Evolutionary conservation across 2,888 invertebrate species (phyloP), one percentile per base, ranked within the genome.

Genomic region (Tetrapedia diversipes): DNA sequence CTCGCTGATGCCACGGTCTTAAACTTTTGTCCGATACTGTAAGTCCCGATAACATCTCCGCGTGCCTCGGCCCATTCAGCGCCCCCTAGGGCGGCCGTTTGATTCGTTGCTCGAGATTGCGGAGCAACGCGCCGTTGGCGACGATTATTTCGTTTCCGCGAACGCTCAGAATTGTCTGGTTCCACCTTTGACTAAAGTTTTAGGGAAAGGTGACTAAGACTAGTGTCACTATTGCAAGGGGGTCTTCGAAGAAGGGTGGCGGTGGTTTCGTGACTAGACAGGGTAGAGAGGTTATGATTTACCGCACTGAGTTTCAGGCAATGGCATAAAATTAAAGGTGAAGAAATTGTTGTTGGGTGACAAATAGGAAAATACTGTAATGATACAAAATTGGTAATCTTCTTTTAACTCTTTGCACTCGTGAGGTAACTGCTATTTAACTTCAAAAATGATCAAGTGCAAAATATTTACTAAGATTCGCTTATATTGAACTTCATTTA

Each of bases 91-190:
- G 8, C n/a, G 16, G 41, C 10, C 41, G 32, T 45, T 59, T 37
- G 63, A 72, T 71, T 41, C 37, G 61, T 37, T 37, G 22, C 67
- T 39, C 51, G 61, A 72, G 45, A 67, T 72, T 59, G 45, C 56
- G 37, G 24, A 29, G 54, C 57, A 51, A 63, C 61, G 54, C 16
- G 22, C 16, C 24, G 24, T 4, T 14, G 14, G 6, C 39, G 22
- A 7, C 29, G n/a, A 22, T n/a, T 4, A 39, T 56, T 39, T 68
- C 43, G 45, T 72, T 45, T 60, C 53, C 22, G 27, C 37, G 71
- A 59, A 53, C 27, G 16, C 47, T 70, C 34, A 34, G 7, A 61
- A 60, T 53, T 66, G 27, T 19, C 7, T 66, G 39, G 37, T 24
- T 49, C 16, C 3, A 49, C 16, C 16, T 49, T 16, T 22, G 14